Base-by-base conservation (phyloP, 2,888 invertebrate species). In the Chloroclysta siterata region DNA sequence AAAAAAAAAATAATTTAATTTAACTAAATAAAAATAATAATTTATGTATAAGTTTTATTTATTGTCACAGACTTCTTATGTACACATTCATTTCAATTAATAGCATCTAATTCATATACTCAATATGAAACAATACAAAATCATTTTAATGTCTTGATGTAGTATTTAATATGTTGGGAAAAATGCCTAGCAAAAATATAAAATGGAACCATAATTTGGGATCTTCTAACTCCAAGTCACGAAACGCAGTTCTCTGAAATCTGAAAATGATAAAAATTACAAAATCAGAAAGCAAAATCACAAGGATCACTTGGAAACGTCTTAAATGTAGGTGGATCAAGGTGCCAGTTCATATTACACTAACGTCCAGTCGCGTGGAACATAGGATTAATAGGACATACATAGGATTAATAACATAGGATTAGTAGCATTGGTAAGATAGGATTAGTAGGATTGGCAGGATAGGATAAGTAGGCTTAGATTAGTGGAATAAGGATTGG, bases 61-160 rank as follows among this genome's bases (percentile, higher is more conserved):
- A 44, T 53, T 66, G 71, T 74, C 73, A 48, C 51, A 58, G 28
- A 51, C 48, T 36, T 44, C 57, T 55, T 63, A 64, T 66, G 47
- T 69, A 69, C 64, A 69, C 52, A 46, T 54, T 58, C 69, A 70
- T 71, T 59, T 64, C 60, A 71, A 70, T 33, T 33, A 2, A 22
- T 22, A 60, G 44, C 56, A 65, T 65, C 51, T 62, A 65, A 75
- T 82, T 83, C 85, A 85, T 87, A 85, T 84, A 80, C 72, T 70
- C 73, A 81, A 83, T 84, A 85, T 81, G 83, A 84, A 79, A 60
- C 46, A 60, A 59, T 57, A 62, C 14, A 46, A 39, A 60, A 41
- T 53, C 14, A 51, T 53, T 60, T 39, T 56, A 56, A 41, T 53
- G 17, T 68, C 62, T 65, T 68, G 59, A 65, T 53, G 41, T 36